These are phyloP conservation scores for Aspidapion aeneum DNA, from an alignment of 2,888 invertebrate species.

Conservation along the genomic window DNA sequence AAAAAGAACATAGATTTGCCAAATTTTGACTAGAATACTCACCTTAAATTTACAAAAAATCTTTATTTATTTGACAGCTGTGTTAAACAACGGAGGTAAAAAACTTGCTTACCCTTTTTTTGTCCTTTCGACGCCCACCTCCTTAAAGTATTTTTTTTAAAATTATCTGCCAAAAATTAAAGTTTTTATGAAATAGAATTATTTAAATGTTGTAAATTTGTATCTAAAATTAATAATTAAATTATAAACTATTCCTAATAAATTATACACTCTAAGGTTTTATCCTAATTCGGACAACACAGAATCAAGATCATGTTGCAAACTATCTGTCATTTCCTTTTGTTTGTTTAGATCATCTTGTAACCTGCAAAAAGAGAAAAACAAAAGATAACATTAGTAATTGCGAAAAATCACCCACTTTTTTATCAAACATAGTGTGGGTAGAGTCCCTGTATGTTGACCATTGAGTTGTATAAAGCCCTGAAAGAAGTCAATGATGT, in stretches of 20 bases:
- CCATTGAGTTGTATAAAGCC: too few relatives aligned
- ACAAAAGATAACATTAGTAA: neutral
- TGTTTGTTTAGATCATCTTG: constrained; percentile 84
- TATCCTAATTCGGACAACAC: constrained; percentile 82
- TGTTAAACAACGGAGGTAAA: too few relatives aligned
- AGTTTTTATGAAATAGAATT: neutral
- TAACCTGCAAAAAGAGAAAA: constrained; percentile 52
- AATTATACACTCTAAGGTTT: constrained; percentile 19
- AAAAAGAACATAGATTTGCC: too few relatives aligned
- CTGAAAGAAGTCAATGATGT: too few relatives aligned
- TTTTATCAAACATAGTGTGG: too few relatives aligned
- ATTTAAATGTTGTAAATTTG: neutral
- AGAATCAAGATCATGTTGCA: constrained; percentile 83
- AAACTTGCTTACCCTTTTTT: too few relatives aligned
- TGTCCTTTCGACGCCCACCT: too few relatives aligned
- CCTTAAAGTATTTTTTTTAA: too few relatives aligned
- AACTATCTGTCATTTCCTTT: constrained; percentile 69
- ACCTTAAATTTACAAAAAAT: neutral
- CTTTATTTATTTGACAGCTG: too few relatives aligned
- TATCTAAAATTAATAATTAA: neutral
- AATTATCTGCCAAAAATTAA: too few relatives aligned
- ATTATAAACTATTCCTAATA: neutral
- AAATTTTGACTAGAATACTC: neutral
- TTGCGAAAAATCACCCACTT: too few relatives aligned
- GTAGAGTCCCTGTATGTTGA: too few relatives aligned